These are phyloP conservation scores for Notechis scutatus DNA, from an alignment of 2,113 vertebrate genomes.

Conservation along the genomic window DNA sequence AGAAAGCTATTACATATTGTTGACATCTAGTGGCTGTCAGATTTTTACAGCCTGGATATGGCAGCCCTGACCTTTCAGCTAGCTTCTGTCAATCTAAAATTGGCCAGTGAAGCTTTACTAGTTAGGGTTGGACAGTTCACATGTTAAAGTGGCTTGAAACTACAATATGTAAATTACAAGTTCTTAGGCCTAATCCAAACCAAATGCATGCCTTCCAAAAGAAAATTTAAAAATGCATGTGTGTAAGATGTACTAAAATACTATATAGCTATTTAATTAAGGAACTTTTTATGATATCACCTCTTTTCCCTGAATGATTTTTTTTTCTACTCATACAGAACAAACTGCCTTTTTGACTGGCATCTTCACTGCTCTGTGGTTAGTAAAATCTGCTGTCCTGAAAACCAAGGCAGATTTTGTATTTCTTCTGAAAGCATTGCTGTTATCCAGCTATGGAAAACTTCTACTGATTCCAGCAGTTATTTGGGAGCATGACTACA, in stretches of 20 bases:
- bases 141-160: not conserved
- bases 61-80: not conserved
- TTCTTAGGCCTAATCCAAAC: not conserved
- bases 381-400: conserved; percentile 53
- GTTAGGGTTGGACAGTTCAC: not conserved
- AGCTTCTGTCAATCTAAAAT: not conserved
- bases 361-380: conserved; percentile 79
- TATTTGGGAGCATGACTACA: conserved; percentile 97
- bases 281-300: not conserved
- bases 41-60: not conserved
- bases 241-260: not conserved
- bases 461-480: conserved; percentile 91
- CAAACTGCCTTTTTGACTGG: conserved; percentile 82
- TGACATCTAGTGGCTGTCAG: not conserved
- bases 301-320: not conserved
- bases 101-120: not conserved
- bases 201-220: not conserved
- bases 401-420: conserved; percentile 60
- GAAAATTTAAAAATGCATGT: not conserved
- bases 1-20: not conserved
- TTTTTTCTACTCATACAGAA: conserved; percentile 68
- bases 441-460: conserved; percentile 95
- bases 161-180: not conserved
- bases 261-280: not conserved
- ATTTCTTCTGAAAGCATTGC: conserved; percentile 83